Evolutionary conservation across 2,797 vertebrate species (phyloP).

Genomic region (Melanotaenia pygmaea): DNA sequence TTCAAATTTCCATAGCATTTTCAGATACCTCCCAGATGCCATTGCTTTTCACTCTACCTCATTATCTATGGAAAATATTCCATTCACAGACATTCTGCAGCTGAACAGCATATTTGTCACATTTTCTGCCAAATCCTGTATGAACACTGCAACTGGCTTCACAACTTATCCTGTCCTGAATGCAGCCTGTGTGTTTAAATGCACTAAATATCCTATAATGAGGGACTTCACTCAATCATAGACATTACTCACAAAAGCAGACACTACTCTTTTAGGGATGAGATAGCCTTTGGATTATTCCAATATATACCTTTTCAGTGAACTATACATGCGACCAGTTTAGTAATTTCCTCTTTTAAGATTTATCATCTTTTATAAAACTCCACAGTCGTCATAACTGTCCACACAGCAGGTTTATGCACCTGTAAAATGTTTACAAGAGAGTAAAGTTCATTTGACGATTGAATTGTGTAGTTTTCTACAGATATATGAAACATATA

Average conservation of each 20-base stretch:
- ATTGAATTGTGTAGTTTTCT: constrained; percentile 43
- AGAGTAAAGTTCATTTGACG: constrained; percentile 61
- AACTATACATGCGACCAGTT: constrained; percentile 29
- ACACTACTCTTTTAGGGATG: constrained; percentile 46
- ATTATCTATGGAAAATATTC: constrained; percentile 29
- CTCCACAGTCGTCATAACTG: constrained; percentile 4
- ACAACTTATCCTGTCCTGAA: constrained; percentile 7
- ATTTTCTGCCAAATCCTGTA: background rate
- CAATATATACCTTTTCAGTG: constrained; percentile 35
- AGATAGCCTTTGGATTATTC: constrained; percentile 25
- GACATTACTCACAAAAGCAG: constrained; percentile 58
- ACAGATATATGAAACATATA: constrained; percentile 14
- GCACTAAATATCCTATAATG: constrained; percentile 42
- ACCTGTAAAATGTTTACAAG: constrained; percentile 70
- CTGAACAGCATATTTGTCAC: constrained; percentile 1
- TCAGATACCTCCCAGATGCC: background rate
- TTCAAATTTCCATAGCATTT: constrained; percentile 33
- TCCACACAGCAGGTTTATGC: constrained; percentile 33
- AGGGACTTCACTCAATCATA: constrained; percentile 39
- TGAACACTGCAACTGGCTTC: constrained; percentile 15
- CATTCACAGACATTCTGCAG: constrained; percentile 26
- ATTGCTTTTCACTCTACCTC: constrained; percentile 37
- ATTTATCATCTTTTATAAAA: constrained; percentile 34
- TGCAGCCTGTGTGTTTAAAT: constrained; percentile 32
- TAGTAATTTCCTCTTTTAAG: constrained; percentile 55